Conservation (phyloP, 2,797 vertebrate species). For the Galago senegalensis region DNA sequence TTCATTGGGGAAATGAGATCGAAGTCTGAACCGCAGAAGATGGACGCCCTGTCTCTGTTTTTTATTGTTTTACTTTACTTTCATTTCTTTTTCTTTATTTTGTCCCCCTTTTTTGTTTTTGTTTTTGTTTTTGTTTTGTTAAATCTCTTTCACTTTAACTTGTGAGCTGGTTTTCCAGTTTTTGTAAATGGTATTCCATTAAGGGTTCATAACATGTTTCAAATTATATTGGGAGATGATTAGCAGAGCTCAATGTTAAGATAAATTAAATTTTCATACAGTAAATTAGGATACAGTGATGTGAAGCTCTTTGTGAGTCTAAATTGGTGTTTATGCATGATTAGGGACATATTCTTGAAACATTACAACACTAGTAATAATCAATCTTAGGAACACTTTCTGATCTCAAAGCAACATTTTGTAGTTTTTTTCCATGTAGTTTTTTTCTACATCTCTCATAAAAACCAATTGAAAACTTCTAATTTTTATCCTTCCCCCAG, state of each 20-base stretch:
- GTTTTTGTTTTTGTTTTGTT: slow-evolving; percentile 90
- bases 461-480: slow-evolving; percentile 62
- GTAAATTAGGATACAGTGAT: slow-evolving; percentile 75
- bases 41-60: slow-evolving; percentile 99
- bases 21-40: slow-evolving; percentile 98
- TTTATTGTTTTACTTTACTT: slow-evolving; percentile 90
- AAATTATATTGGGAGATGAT: slow-evolving; percentile 78
- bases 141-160: slow-evolving; percentile 90
- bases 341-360: slow-evolving; percentile 69
- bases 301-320: slow-evolving; percentile 68
- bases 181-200: slow-evolving; percentile 90
- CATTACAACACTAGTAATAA: slow-evolving; percentile 72
- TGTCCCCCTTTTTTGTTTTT: slow-evolving; percentile 92
- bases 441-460: slow-evolving; percentile 67
- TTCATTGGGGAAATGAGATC: slow-evolving; percentile 99
- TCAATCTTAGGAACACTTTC: slow-evolving; percentile 22
- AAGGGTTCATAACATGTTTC: slow-evolving; percentile 86
- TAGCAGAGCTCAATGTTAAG: slow-evolving; percentile 71
- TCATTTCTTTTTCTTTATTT: slow-evolving; percentile 91
- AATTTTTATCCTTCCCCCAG: slow-evolving; percentile 65
- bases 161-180: slow-evolving; percentile 90
- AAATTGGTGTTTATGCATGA: slow-evolving; percentile 74
- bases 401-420: slow-evolving; percentile 52
- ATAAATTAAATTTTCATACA: slow-evolving; percentile 71
- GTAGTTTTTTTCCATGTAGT: slow-evolving; percentile 36